Base-by-base conservation (phyloP, 2,113 vertebrate species). In the Excalfactoria chinensis region DNA sequence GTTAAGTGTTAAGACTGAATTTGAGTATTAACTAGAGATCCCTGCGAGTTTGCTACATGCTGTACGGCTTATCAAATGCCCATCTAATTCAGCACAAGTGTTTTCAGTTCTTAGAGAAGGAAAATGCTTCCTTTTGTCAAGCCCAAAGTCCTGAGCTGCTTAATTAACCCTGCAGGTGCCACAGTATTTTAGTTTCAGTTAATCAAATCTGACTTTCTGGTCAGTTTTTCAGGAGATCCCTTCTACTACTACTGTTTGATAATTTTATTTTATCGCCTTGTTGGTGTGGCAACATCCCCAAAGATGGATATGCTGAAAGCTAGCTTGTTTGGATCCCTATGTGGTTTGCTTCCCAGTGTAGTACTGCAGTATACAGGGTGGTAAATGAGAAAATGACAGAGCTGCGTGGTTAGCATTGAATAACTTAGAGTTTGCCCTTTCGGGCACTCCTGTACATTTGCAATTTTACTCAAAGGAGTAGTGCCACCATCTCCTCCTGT, bases 1-100 rank as follows among this genome's bases (percentile, higher is more conserved):
- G 95, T 97, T 97, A 98, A 98, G 98, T 97, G 98, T 98, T 98
- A 98, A 98, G 97, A 95, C 97, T 69, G 96, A 95, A 93, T 93
- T 93, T 89, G 96, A 96, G 97, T 96, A 98, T 97, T 97, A 97
- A 97, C 96, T 93, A 51, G 97, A 96, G 97, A 96, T 95, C 93
- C 96, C 95, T 82, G 64, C 4, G 95, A 96, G 97, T 94, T 90
- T 87, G 94, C 92, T 95, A 18, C 81, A 20, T 17, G 95, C 93
- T 40, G 78, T 62, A 56, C 74, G 40, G 96, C 96, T 96, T 96
- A 97, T 95, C 97, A 90, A 88, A 96, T 90, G 93, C 94, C 95
- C 92, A 87, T 96, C 97, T 95, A 81, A 88, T 74, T 85, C 84
- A 44, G 90, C 92, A 91, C 78, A 88, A 95, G 94, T 96, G 93